These are phyloP conservation scores for Eumaeus atala DNA, from an alignment of 1,140 invertebrate genomes.

Conservation along the genomic window DNA sequence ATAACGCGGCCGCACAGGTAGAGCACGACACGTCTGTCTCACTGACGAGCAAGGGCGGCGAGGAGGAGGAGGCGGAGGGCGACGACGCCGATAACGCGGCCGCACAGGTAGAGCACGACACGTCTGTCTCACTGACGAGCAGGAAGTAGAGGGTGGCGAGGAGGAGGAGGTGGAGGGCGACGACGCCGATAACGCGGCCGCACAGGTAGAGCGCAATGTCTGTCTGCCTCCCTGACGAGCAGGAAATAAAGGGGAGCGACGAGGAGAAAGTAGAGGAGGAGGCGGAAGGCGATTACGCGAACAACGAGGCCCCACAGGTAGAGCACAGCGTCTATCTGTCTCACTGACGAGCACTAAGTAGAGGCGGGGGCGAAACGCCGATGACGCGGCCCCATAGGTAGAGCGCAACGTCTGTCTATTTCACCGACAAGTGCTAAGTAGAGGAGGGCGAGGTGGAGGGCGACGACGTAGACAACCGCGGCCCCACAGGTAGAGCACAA, in stretches of 20 bases:
- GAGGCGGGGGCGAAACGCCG: slow-evolving; percentile 72
- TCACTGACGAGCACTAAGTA: slow-evolving; percentile 76
- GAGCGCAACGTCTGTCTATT: too few species aligned
- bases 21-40: too few species aligned
- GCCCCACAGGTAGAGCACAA: slow-evolving; percentile 33
- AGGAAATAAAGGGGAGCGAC: slow-evolving; percentile 75
- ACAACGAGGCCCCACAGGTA: too few species aligned
- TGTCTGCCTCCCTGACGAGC: too few species aligned
- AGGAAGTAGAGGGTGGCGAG: slow-evolving; percentile 73
- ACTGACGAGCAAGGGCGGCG: too few species aligned
- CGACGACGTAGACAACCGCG: slow-evolving; percentile 43
- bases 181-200: slow-evolving; percentile 45
- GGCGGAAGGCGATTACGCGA: too few species aligned
- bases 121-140: too few species aligned
- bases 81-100: too few species aligned
- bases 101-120: too few species aligned
- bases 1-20: slow-evolving; percentile 43
- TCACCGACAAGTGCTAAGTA: slow-evolving; percentile 76
- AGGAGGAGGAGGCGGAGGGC: too few species aligned
- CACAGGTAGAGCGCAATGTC: slow-evolving; percentile 34
- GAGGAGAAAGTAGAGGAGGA: too few species aligned
- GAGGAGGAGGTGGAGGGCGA: slow-evolving; percentile 31
- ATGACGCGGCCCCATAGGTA: slow-evolving; percentile 43
- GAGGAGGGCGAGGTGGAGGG: slow-evolving; percentile 75
- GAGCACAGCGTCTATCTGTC: too few species aligned